Evolutionary conservation across 2,888 invertebrate genomes (phyloP).

Genomic region (Eupeodes luniger): DNA sequence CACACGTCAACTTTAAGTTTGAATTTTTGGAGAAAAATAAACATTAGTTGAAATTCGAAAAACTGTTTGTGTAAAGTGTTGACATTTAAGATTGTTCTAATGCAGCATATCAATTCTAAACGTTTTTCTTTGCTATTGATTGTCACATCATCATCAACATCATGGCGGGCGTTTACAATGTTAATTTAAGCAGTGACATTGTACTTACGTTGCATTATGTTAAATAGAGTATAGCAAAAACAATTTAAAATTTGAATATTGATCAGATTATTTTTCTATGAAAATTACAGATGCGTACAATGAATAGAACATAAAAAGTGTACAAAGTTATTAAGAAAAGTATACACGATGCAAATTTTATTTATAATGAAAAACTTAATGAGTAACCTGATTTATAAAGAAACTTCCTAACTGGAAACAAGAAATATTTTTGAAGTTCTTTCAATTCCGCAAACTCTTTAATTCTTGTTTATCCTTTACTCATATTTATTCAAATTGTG

Average conservation of each 20-base stretch:
- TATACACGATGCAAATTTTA: too few relatives aligned
- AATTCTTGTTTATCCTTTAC: too few relatives aligned
- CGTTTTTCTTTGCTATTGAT: background rate
- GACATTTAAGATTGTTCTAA: background rate
- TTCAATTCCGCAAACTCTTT: too few relatives aligned
- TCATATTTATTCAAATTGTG: too few relatives aligned
- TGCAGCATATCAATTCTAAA: background rate
- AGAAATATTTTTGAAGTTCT: too few relatives aligned
- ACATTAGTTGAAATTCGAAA: background rate
- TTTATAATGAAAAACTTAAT: too few relatives aligned
- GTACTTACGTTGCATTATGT: slow-evolving; percentile 24
- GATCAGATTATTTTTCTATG: slow-evolving; percentile 11
- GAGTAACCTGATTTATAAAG: too few relatives aligned
- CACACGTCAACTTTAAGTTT: background rate
- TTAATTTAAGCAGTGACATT: slow-evolving; percentile 13
- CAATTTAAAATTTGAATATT: slow-evolving; percentile 3
- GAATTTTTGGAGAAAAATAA: background rate
- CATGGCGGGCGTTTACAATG: background rate
- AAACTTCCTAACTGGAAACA: too few relatives aligned
- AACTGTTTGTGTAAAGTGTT: too few relatives aligned
- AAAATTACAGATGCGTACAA: too few relatives aligned
- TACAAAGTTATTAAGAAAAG: too few relatives aligned
- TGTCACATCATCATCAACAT: background rate
- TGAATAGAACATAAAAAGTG: too few relatives aligned
- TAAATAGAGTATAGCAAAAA: slow-evolving; percentile 36